Base-by-base conservation (phyloP, 1,140 invertebrate genomes). In the Elysia chlorotica region DNA sequence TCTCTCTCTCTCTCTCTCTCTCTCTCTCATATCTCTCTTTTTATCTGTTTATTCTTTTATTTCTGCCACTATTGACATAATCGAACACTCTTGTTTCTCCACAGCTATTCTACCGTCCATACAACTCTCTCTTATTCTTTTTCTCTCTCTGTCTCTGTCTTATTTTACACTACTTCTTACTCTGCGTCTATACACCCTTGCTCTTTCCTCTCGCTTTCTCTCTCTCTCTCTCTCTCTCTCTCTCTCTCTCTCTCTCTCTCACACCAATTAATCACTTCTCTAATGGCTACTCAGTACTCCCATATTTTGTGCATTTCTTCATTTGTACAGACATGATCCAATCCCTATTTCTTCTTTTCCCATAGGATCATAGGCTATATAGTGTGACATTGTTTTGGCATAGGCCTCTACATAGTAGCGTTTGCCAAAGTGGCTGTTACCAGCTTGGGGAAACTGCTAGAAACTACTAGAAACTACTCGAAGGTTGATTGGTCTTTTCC, bases 221-320 rank as follows among this genome's bases (percentile, higher is more conserved):
- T 68, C 66, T 68, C 38, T 68, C 37, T 67, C 37, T 67, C 65
- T 67, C 65, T 67, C 37, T 67, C 33, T 67, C 36, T 67, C 65
- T 67, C 38, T 28, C 41, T 53, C 65, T 28, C 19, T 17, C 38
- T 53, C 36, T 53, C 65, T 61, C 68, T 35, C 36, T 71, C 54
- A 30, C 54, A n/a, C 23, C 28, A n/a, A 14, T 35, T 35, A n/a
- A 19, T 61, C 35, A 59, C 54, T 21, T n/a, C n/a, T n/a, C n/a
- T n/a, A n/a, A n/a, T n/a, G n/a, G n/a, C n/a, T n/a, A n/a, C n/a
- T n/a, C n/a, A n/a, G n/a, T n/a, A n/a, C n/a, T n/a, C n/a, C n/a
- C n/a, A n/a, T n/a, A n/a, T n/a, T n/a, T n/a, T n/a, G n/a, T n/a
- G n/a, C n/a, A n/a, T n/a, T n/a, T n/a, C n/a, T n/a, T n/a, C n/a